These are phyloP conservation scores for Aptenodytes forsteri DNA, from an alignment of 2,113 vertebrate species.

Conservation along the genomic window DNA sequence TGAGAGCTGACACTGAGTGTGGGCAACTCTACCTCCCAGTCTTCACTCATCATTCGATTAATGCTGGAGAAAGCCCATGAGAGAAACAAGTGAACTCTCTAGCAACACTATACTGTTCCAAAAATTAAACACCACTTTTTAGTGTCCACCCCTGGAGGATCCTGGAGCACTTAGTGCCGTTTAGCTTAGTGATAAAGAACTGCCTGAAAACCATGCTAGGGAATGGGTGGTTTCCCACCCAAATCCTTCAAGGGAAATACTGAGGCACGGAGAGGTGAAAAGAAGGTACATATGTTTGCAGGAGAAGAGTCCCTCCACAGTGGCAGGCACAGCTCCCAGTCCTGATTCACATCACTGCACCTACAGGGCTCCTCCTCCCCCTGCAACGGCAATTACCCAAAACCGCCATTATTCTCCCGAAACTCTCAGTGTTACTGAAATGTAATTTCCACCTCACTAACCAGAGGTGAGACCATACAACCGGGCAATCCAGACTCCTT, in stretches of 20 bases:
- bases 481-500: neutral
- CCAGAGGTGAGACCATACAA: neutral
- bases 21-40: neutral
- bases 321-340: neutral
- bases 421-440: neutral
- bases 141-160: neutral
- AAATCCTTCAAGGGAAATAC: neutral
- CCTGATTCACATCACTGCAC: neutral
- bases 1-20: neutral
- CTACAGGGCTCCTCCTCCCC: neutral
- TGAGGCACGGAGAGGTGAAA: neutral
- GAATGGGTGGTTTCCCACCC: neutral
- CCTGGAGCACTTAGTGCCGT: neutral
- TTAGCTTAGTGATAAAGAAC: neutral
- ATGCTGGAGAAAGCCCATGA: neutral
- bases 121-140: neutral
- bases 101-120: neutral
- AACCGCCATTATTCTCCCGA: rapidly evolving
- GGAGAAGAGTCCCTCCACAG: neutral
- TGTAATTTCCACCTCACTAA: neutral
- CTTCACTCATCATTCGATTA: neutral
- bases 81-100: neutral
- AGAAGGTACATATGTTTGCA: neutral
- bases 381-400: neutral
- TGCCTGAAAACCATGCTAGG: neutral